Conservation (phyloP, 2,113 vertebrate species). For the Hemibagrus wyckioides region DNA sequence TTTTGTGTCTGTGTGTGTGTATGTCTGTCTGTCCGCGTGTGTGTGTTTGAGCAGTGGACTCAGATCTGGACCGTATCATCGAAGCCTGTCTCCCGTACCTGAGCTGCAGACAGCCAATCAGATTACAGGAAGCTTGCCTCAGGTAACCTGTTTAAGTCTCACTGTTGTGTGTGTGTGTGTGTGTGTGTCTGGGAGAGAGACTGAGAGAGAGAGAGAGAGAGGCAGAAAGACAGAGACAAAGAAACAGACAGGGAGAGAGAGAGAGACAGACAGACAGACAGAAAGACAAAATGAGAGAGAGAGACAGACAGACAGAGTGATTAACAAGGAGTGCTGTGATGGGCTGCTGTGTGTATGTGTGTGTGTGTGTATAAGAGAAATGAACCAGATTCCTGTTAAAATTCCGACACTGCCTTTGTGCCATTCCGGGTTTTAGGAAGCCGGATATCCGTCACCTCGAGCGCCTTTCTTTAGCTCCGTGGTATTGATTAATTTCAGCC, state of each 20-base stretch:
- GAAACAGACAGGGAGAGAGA: not conserved
- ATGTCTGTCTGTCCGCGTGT: conserved; percentile 30
- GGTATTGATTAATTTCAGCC: not conserved
- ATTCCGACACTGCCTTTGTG: not conserved
- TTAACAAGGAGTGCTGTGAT: not conserved
- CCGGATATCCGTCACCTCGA: not conserved
- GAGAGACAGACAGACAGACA: not conserved
- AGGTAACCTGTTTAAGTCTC: conserved; percentile 67
- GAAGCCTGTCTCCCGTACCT: conserved; percentile 89
- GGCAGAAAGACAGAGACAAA: not conserved
- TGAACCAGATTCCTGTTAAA: not conserved
- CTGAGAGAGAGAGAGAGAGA: not conserved
- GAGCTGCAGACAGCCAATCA: conserved; percentile 85
- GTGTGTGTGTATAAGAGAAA: not conserved
- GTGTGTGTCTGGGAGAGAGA: no score
- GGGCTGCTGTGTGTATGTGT: not conserved
- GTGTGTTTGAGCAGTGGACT: conserved; percentile 74
- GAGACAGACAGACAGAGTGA: not conserved
- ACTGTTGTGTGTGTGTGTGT: not conserved
- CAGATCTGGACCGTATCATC: conserved; percentile 83
- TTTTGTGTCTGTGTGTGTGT: conserved; percentile 7
- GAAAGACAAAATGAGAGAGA: not conserved
- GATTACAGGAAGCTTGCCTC: conserved; percentile 86
- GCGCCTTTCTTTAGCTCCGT: not conserved
- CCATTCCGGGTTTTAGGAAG: not conserved